phyloP scores from a whole-genome alignment of 2,113 vertebrate genomes.

The Paralichthys olivaceus region DNA sequence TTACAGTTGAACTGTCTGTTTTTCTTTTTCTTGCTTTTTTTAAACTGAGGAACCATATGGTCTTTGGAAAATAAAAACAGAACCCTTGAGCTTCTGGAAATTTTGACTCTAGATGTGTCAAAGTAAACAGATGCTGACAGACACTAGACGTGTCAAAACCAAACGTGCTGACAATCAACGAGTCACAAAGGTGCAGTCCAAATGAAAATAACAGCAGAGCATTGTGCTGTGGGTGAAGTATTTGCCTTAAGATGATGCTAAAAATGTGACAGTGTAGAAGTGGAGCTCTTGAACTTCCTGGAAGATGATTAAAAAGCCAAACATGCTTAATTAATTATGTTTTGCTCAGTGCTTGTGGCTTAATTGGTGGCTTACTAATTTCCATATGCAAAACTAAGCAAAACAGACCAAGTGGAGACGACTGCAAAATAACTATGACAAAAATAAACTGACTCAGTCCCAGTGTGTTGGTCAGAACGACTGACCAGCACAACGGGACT shows the following conservation, averaged over 20 bases:
- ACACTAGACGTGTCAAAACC: slow-evolving; percentile 18
- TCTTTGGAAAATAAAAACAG: slow-evolving; percentile 13
- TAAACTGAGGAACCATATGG: slow-evolving; percentile 3
- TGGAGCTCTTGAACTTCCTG: slow-evolving; percentile 67
- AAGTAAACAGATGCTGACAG: slow-evolving; percentile 9
- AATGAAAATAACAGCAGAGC: slow-evolving; percentile 10
- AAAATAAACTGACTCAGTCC: background rate
- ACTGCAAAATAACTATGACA: slow-evolving; percentile 10
- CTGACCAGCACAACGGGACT: background rate
- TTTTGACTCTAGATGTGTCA: slow-evolving; percentile 20
- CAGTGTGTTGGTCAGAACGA: background rate
- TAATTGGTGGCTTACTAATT: slow-evolving; percentile 58
- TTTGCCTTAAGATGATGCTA: slow-evolving; percentile 42
- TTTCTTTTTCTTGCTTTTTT: background rate
- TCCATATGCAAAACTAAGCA: slow-evolving; percentile 41
- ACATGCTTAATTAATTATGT: slow-evolving; percentile 73
- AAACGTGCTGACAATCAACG: background rate
- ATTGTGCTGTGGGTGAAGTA: slow-evolving; percentile 12
- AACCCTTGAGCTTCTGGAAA: slow-evolving; percentile 8
- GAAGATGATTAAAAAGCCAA: slow-evolving; percentile 74
- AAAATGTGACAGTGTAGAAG: slow-evolving; percentile 35
- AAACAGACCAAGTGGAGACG: slow-evolving; percentile 22
- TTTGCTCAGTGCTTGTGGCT: slow-evolving; percentile 61
- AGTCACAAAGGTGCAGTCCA: background rate
- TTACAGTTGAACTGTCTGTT: background rate